Base-by-base conservation (phyloP, 2,113 vertebrate species). In the Syngnathoides biaculeatus region DNA sequence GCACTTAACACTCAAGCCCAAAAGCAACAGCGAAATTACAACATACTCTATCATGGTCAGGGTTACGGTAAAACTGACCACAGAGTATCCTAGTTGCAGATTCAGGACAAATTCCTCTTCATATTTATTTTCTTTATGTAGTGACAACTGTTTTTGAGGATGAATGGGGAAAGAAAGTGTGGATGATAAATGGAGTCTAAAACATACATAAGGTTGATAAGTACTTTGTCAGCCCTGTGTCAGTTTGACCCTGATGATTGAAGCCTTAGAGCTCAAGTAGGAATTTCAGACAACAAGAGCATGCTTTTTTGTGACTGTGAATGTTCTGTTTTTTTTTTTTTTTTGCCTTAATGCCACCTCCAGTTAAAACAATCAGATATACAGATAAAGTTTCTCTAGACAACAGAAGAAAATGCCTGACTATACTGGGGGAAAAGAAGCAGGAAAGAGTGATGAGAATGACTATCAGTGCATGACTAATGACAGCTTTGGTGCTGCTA, bases 401-500 rank as follows among this genome's bases (percentile, higher is more conserved):
- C 17, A 42, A 39, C 19, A n/a, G n/a, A 14, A 40, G 20, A 40
- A 40, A 13, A 9, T 5, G 22, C 13, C 13, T 62, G 60, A 24
- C 39, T 62, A 15, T 13, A 22, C 12, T 0, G 22, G 38, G 38
- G n/a, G 11, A 42, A 42, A 56, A 56, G 14, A 30, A 70, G 68
- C 10, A 26, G 50, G 40, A 73, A 67, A 52, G 30, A 69, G 60
- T 75, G 45, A 59, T 73, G 30, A 77, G 42, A 63, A 39, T 5
- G 59, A 74, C 70, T 64, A 71, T 52, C 39, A 52, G 61, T 39
- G 73, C 53, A 77, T 67, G n/a, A 67, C 58, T 69, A 65, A 71
- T 72, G 61, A 59, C 35, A 82, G 12, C n/a, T 61, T 67, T 81
- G 17, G 62, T 3, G 5, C 67, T 59, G 53, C 65, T 77, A 79